Base-by-base conservation (phyloP, 2,113 vertebrate species). In the Tupaia tana region DNA sequence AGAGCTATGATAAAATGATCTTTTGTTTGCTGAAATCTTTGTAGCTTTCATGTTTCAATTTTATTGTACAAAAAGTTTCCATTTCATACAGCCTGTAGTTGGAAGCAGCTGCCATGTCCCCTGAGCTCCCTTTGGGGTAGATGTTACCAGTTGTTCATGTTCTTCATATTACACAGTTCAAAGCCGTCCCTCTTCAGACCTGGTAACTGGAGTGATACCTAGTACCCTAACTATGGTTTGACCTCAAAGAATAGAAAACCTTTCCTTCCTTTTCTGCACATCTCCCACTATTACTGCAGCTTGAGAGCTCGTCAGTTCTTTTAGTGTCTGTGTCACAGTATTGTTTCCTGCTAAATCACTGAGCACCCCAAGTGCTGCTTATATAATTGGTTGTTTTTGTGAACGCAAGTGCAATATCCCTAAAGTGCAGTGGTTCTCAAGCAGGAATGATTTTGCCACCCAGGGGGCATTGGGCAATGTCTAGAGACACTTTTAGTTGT, bases 341-440 rank as follows among this genome's bases (percentile, higher is more conserved):
- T 59, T 54, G 59, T 66, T 52, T 83, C 52, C 14, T 7, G 14
- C n/a, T 79, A 3, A 86, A n/a, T 77, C 31, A 15, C 29, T 1
- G 43, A 16, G 18, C 86, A 7, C 20, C 6, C 31, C 56, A 73
- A 58, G 27, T 22, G 16, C 80, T 89, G 5, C 61, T 90, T 29
- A 34, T 69, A 24, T 90, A 84, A 43, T 59, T 89, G 75, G 13
- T 64, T 75, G 24, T 89, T 96, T 95, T 95, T 93, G 59, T 90
- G 29, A 93, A 70, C 31, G 85, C 25, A 74, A 18, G 61, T 69
- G 58, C 31, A 85, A 18, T 22, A 54, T 82, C 81, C 73, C 54
- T 93, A 1, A 24, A 64, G 88, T 14, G 1, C 27, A 15, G 18
- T 64, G 56, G 31, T 83, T 69, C 89, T 78, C 75, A 77, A 20